Evolutionary conservation across 2,797 vertebrate species (phyloP), one percentile per base, ranked within the genome.

Genomic region (Pyrocephalus nanus): DNA sequence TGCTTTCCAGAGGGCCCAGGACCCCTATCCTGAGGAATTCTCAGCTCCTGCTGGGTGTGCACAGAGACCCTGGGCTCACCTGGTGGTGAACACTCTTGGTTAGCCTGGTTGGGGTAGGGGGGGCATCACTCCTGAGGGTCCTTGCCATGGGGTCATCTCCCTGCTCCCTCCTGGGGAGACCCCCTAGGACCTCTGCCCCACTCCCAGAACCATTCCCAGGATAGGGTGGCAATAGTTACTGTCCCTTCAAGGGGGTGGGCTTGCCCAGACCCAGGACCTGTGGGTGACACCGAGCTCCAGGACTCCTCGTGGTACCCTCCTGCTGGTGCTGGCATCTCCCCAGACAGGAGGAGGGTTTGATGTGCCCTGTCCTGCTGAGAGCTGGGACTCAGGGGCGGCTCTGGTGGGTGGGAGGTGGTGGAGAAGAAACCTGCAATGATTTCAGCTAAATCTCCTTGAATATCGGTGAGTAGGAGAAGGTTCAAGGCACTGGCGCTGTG

Each of bases 21-120:
- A 82, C 36, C 34, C 40, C 50, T 18, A 9, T 76, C 47, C 5
- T 45, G 26, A 43, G 29, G 20, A 73, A 72, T 50, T 26, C 29
- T 64, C 3, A 5, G 12, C 36, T 50, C n/a, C 7, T 47, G 11
- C 34, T 38, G 36, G 29, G 32, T 29, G 10, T 6, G 6, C 55
- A 38, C 4, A 11, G 61, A 73, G 34, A 36, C 9, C 43, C 30
- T 48, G 61, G 23, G 23, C 40, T 93, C 71, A 72, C 26, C 30
- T 4, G 0, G 27, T 32, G 34, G 23, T 47, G 60, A 67, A 34
- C 4, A 5, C 38, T 67, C 1, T 1, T 1, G 4, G 38, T 34
- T 26, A 77, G 43, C 51, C 51, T 64, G 36, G 14, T n/a, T 27
- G 15, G 22, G 25, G 45, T 47, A 40, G 17, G 43, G 29, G 15